Conservation (phyloP, 2,888 invertebrate genomes). For the Sceliomorpha sp. region DNA sequence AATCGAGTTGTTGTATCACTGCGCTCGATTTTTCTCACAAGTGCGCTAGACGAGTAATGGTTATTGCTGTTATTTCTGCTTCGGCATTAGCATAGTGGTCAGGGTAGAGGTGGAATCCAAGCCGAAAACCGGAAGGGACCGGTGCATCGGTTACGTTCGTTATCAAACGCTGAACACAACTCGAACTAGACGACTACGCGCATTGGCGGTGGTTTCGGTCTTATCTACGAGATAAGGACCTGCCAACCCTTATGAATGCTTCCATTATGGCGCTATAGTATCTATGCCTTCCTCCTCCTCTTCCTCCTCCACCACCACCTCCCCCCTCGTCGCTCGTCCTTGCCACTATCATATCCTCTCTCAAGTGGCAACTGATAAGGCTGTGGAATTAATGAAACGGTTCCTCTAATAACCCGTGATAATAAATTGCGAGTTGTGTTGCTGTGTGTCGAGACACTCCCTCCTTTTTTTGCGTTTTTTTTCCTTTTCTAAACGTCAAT, state of each 20-base stretch:
- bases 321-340: too few relatives aligned
- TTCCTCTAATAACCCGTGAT: conserved; percentile 54
- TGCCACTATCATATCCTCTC: conserved; percentile 39
- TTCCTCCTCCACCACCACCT: too few relatives aligned
- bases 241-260: conserved; percentile 75
- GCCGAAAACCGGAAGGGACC: conserved; percentile 66
- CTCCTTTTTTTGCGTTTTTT: too few relatives aligned
- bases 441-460: not conserved
- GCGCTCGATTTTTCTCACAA: conserved; percentile 37
- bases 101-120: conserved; percentile 26
- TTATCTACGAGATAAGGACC: conserved; percentile 73
- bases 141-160: conserved; percentile 63
- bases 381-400: conserved; percentile 49
- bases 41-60: conserved; percentile 38
- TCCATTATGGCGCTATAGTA: conserved; percentile 67
- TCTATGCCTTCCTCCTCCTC: conserved; percentile 53
- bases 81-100: conserved; percentile 41
- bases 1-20: conserved; percentile 43
- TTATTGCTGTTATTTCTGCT: conserved; percentile 45
- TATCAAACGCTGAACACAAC: conserved; percentile 63
- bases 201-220: conserved; percentile 63
- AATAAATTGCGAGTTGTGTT: conserved; percentile 45
- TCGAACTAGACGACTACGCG: conserved; percentile 54
- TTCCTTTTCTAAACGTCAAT: too few relatives aligned
- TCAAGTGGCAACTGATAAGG: conserved; percentile 57